Percentiles rank a stretch among this genome's conserved stretches.
Evolutionary conservation across 2,113 vertebrate genomes (phyloP).

Genomic region (Cyrtonyx montezumae): DNA sequence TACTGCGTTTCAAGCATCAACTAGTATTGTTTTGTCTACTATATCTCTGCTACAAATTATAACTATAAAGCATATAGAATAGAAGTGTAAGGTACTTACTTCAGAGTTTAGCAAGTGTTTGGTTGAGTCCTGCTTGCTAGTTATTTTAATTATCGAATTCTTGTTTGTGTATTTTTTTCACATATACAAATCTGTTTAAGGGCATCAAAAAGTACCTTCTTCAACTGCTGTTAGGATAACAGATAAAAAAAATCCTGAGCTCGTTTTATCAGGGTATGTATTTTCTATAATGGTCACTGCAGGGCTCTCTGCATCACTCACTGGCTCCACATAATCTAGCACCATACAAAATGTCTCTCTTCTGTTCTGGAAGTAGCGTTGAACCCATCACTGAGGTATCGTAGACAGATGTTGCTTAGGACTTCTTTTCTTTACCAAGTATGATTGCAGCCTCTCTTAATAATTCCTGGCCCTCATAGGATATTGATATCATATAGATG

Average conservation of each 20-base stretch:
- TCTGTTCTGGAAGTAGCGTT: neutral
- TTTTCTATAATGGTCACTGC: neutral
- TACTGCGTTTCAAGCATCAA: neutral
- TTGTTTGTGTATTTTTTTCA: neutral
- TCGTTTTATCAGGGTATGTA: neutral
- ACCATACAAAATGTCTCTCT: no score
- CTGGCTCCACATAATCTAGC: neutral
- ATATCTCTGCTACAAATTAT: neutral
- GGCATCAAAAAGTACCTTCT: neutral
- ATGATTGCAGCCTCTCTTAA: neutral
- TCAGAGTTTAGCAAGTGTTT: neutral
- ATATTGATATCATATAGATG: neutral
- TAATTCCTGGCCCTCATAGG: neutral
- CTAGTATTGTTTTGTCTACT: neutral
- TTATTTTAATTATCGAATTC: neutral
- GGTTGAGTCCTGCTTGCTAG: neutral
- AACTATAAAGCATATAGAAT: neutral
- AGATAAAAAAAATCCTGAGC: neutral
- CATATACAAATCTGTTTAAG: neutral
- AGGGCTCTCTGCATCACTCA: neutral
- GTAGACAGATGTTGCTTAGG: fast-evolving
- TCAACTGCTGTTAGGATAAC: neutral
- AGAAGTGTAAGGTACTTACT: neutral
- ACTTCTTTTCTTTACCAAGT: neutral
- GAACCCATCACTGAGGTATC: fast-evolving